Conservation (phyloP, 2,888 invertebrate species). For the Oeneis ivallda region DNA sequence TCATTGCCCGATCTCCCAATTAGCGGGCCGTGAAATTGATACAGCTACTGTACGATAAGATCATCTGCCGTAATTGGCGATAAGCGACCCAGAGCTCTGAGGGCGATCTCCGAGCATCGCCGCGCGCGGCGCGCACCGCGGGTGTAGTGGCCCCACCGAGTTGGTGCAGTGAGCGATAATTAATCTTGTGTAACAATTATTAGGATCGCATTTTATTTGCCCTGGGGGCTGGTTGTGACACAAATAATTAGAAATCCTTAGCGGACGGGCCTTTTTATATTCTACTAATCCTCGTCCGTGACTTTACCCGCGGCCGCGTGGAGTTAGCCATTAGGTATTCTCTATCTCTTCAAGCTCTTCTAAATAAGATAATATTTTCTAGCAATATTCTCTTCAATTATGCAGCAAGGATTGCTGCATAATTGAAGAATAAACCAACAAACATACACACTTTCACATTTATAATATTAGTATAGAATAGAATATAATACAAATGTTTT, state of each 20-base stretch:
- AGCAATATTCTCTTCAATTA: too few relatives aligned
- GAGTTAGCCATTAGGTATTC: too few relatives aligned
- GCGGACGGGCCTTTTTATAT: not conserved
- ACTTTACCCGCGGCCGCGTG: too few relatives aligned
- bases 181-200: not conserved
- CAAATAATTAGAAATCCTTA: not conserved
- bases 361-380: too few relatives aligned
- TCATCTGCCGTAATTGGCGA: slow-evolving; percentile 34
- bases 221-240: not conserved
- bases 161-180: not conserved
- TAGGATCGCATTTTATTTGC: not conserved
- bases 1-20: slow-evolving; percentile 23
- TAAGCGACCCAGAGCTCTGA: slow-evolving; percentile 31
- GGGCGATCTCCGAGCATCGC: slow-evolving; percentile 1
- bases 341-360: too few relatives aligned
- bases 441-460: too few relatives aligned
- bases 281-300: not conserved
- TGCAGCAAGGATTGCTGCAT: too few relatives aligned
- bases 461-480: too few relatives aligned
- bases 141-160: not conserved
- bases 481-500: too few relatives aligned
- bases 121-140: not conserved
- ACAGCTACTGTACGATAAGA: slow-evolving; percentile 23
- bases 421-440: too few relatives aligned
- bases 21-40: slow-evolving; percentile 20